Conservation (phyloP, 2,113 vertebrate species). For the Perca flavescens region DNA sequence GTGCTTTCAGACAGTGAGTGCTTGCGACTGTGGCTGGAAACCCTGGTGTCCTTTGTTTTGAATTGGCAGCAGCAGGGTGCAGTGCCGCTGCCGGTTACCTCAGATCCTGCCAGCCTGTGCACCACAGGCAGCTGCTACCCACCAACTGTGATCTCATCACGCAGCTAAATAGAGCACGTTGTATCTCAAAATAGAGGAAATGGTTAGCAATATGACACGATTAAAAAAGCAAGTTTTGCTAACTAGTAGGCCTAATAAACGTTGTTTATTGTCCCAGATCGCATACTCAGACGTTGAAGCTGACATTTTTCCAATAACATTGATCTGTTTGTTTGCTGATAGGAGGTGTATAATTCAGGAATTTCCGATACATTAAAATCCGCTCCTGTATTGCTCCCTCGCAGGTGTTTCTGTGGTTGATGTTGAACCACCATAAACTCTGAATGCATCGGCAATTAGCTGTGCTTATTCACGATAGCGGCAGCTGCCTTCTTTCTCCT, state of each 20-base stretch:
- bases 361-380: neutral
- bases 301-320: neutral
- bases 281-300: neutral
- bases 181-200: neutral
- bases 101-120: neutral
- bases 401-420: neutral
- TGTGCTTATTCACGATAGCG: neutral
- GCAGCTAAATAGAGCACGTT: neutral
- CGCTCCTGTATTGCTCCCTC: neutral
- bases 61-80: neutral
- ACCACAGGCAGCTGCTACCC: conserved; percentile 5
- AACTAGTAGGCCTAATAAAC: neutral
- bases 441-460: neutral
- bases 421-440: neutral
- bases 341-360: neutral
- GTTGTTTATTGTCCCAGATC: neutral
- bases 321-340: neutral
- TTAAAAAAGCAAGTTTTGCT: neutral
- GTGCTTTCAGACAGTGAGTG: neutral
- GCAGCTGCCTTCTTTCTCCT: neutral
- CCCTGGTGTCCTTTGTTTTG: neutral
- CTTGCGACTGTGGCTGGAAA: neutral
- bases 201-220: neutral
- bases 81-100: neutral
- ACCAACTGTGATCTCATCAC: conserved; percentile 14